These are phyloP conservation scores for Nemurella pictetii DNA, from an alignment of 2,888 invertebrate genomes.

Conservation along the genomic window DNA sequence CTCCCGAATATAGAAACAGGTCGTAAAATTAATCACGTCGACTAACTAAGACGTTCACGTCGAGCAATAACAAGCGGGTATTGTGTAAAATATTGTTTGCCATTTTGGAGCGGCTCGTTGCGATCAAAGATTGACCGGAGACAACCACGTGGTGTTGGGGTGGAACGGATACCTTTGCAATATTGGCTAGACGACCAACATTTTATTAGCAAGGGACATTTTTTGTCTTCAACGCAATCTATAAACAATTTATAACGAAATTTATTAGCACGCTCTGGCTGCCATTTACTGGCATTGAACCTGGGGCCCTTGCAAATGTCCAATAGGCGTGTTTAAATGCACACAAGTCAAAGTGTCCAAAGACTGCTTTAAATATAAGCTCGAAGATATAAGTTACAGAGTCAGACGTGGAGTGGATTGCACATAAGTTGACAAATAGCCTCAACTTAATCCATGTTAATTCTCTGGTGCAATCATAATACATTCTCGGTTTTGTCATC, in stretches of 20 bases:
- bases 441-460: slow-evolving; percentile 6
- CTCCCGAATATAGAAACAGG: not conserved
- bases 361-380: not conserved
- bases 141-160: not conserved
- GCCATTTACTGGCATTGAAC: not conserved
- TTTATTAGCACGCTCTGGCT: not conserved
- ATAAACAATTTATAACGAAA: not conserved
- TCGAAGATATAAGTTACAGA: not conserved
- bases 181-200: not conserved
- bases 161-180: not conserved
- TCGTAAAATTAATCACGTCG: not conserved
- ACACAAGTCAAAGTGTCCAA: not conserved
- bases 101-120: not conserved
- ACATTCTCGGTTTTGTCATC: not conserved
- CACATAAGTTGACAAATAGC: slow-evolving; percentile 9
- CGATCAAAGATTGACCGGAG: too few species aligned
- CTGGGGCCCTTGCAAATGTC: not conserved
- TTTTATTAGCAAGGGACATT: not conserved
- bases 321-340: not conserved
- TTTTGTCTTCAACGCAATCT: not conserved
- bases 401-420: not conserved
- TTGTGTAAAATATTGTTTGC: not conserved
- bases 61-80: not conserved
- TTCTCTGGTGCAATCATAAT: slow-evolving; percentile 8
- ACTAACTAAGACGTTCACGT: not conserved